Conservation (phyloP, 2,797 vertebrate genomes). For the Tamandua tetradactyla region DNA sequence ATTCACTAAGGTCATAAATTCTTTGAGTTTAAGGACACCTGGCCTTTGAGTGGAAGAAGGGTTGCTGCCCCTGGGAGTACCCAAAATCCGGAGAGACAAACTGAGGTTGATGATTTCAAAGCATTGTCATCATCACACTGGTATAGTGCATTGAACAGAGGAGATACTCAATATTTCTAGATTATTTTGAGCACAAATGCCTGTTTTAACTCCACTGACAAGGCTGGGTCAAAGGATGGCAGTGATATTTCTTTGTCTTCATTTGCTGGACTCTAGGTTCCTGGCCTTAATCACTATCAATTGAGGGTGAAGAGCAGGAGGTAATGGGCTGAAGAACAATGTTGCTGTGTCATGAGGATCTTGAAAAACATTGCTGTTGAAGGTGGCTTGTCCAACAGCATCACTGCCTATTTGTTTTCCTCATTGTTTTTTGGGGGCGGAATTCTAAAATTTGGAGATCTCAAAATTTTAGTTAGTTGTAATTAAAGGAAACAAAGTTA, state of each 20-base stretch:
- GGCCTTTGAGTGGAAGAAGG: neutral
- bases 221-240: neutral
- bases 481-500: neutral
- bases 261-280: neutral
- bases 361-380: neutral
- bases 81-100: neutral
- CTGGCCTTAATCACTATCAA: neutral
- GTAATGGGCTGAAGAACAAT: neutral
- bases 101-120: slow-evolving; percentile 14
- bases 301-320: neutral
- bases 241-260: neutral
- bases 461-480: slow-evolving; percentile 30
- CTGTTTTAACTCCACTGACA: neutral
- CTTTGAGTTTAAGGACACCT: neutral
- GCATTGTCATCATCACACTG: slow-evolving; percentile 8
- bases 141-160: neutral
- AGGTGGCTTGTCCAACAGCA: neutral
- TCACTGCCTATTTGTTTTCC: neutral
- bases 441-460: neutral
- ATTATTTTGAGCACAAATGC: neutral
- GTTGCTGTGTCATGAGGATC: neutral
- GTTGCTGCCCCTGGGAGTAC: neutral
- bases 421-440: neutral
- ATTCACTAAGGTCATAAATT: neutral
- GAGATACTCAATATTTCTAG: neutral